A percentile compares a stretch with the other conserved stretches of the same genome.
phyloP scores from a whole-genome alignment of 2,113 vertebrate species.

The Macroglossus sobrinus region DNA sequence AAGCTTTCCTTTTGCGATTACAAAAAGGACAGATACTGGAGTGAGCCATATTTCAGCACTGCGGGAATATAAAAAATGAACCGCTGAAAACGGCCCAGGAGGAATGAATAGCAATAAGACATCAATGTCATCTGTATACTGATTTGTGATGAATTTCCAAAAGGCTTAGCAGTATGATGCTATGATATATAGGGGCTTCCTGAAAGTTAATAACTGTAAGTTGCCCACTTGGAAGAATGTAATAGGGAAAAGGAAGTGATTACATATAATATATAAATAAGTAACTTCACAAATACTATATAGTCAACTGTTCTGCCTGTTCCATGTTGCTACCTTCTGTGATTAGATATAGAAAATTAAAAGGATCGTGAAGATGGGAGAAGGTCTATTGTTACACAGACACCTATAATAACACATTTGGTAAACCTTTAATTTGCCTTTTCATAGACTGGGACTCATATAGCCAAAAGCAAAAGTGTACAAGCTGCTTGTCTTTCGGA shows the following conservation, averaged over 20 bases:
- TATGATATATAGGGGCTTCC: conserved; percentile 75
- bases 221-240: conserved; percentile 67
- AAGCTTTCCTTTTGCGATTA: conserved; percentile 83
- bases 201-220: conserved; percentile 76
- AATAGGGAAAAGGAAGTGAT: conserved; percentile 70
- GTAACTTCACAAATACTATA: conserved; percentile 26
- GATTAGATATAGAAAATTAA: conserved; percentile 43
- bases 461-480: not conserved
- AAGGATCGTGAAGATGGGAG: not conserved
- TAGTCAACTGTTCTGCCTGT: not conserved
- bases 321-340: not conserved
- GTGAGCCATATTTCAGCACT: conserved; percentile 80
- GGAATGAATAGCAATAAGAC: conserved; percentile 83
- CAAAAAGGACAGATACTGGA: conserved; percentile 81
- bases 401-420: not conserved
- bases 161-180: conserved; percentile 76
- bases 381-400: conserved; percentile 15
- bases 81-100: conserved; percentile 77
- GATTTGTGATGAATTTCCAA: conserved; percentile 83
- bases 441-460: not conserved
- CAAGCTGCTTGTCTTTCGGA: not conserved
- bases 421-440: conserved; percentile 30
- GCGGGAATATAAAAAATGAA: conserved; percentile 82
- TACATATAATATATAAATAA: conserved; percentile 66
- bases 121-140: conserved; percentile 83